Evolutionary conservation across 2,888 invertebrate genomes (phyloP).

Genomic region (Chrysina gloriosa): DNA sequence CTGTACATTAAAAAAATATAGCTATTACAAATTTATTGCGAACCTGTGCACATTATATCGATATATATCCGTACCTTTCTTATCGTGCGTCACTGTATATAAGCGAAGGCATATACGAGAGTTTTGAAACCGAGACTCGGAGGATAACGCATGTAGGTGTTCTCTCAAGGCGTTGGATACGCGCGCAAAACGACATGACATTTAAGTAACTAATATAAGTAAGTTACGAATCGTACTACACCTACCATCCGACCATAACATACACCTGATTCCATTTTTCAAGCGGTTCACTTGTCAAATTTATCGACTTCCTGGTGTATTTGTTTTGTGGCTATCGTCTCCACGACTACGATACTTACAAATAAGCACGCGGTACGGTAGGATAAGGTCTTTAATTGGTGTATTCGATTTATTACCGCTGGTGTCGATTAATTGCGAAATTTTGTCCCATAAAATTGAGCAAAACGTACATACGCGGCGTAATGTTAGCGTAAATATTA

Average conservation of each 20-base stretch:
- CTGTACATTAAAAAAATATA: no score
- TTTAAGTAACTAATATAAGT: constrained; percentile 60
- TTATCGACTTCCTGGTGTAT: constrained; percentile 41
- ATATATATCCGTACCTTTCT: neutral
- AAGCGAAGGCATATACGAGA: neutral
- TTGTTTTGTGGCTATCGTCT: constrained; percentile 28
- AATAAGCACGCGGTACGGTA: constrained; percentile 31
- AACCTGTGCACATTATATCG: no score
- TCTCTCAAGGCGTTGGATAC: constrained; percentile 60
- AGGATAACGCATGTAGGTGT: constrained; percentile 33
- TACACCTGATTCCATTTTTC: constrained; percentile 49
- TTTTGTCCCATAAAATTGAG: neutral
- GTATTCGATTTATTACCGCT: constrained; percentile 20
- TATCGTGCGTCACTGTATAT: neutral
- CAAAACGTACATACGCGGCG: neutral
- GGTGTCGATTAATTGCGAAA: constrained; percentile 30
- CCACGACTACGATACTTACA: constrained; percentile 1
- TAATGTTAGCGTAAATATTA: neutral
- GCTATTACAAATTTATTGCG: no score
- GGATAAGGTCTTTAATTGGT: constrained; percentile 30
- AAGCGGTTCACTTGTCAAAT: constrained; percentile 44
- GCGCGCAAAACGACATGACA: constrained; percentile 63
- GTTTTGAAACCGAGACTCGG: neutral
- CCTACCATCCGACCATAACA: constrained; percentile 54
- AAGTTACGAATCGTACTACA: constrained; percentile 55